phyloP scores from a whole-genome alignment of 2,888 invertebrate species.

The Phortica magna region DNA sequence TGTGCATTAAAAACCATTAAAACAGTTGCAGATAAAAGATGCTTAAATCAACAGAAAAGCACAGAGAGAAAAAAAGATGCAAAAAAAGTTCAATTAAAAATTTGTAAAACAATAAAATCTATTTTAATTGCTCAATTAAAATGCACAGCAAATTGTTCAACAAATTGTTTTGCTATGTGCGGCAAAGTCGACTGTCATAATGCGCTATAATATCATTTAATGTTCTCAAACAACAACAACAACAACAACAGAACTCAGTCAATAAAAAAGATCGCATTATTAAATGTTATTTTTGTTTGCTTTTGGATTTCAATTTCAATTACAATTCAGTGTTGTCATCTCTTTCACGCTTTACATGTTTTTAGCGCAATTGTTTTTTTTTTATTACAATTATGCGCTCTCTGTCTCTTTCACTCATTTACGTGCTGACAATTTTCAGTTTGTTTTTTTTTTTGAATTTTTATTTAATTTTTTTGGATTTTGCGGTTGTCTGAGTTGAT shows the following conservation, averaged over 20 bases:
- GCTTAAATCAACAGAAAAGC: not conserved
- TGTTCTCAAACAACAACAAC: slow-evolving; percentile 34
- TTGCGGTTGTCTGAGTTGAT: slow-evolving; percentile 65
- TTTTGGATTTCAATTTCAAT: not conserved
- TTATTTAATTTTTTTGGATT: slow-evolving; percentile 54
- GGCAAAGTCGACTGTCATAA: slow-evolving; percentile 18
- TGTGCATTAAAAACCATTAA: not conserved
- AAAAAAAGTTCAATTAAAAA: slow-evolving; percentile 20
- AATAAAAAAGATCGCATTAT: not conserved
- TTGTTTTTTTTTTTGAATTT: not conserved
- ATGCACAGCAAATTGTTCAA: slow-evolving; percentile 26
- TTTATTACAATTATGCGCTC: not conserved
- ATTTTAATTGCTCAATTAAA: slow-evolving; percentile 41
- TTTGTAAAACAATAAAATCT: slow-evolving; percentile 35
- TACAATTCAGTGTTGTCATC: too few relatives aligned
- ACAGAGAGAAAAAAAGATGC: not conserved
- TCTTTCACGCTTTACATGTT: not conserved
- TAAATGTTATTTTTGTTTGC: not conserved
- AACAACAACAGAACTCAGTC: not conserved
- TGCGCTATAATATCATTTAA: slow-evolving; percentile 2
- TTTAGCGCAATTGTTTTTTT: not conserved
- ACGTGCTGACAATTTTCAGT: not conserved
- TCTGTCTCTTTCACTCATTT: not conserved
- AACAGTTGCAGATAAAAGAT: not conserved
- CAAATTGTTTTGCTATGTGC: slow-evolving; percentile 5